Base-by-base conservation (phyloP, 2,113 vertebrate species). In the Plecturocebus donacophilus region DNA sequence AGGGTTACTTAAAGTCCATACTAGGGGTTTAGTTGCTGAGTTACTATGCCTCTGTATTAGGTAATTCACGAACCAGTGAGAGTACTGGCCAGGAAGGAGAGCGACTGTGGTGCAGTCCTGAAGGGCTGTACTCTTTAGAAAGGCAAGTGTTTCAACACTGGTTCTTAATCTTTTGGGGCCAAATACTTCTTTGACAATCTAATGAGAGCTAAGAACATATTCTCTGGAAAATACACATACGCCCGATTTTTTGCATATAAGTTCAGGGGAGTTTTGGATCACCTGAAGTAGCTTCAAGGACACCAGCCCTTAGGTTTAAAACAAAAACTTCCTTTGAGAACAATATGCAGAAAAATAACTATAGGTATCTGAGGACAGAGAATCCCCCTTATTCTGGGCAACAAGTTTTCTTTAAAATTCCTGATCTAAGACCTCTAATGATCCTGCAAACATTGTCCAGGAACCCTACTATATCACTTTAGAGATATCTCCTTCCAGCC, bases 171-270 rank as follows among this genome's bases (percentile, higher is more conserved):
- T 93, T 93, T 89, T 27, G 70, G 91, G 49, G 54, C 91, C 83
- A 97, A 91, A 95, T 73, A 81, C 66, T 68, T n/a, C 81, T 97
- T 95, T 94, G 95, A 97, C 96, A 97, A 95, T 87, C 93, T 94
- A 97, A 96, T 84, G 85, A 94, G 21, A 73, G 75, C 56, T 93
- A 88, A 96, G 73, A 49, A 92, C 82, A 32, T 52, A 82, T 90
- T 97, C 85, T 95, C 71, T 93, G 76, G 49, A 97, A 91, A 97
- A 95, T 95, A 92, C 80, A 93, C 92, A 94, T 95, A 93, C 88
- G 80, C 92, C 89, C 68, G 88, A 6, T 75, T 83, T 97, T 95
- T 96, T 96, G 75, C 94, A 92, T 93, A 82, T 56, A 96, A 73
- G n/a, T 94, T 97, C 61, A 82, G 58, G 56, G 56, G 77, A 88